Base-by-base conservation (phyloP, 2,797 vertebrate genomes). In the Chrysolophus pictus region DNA sequence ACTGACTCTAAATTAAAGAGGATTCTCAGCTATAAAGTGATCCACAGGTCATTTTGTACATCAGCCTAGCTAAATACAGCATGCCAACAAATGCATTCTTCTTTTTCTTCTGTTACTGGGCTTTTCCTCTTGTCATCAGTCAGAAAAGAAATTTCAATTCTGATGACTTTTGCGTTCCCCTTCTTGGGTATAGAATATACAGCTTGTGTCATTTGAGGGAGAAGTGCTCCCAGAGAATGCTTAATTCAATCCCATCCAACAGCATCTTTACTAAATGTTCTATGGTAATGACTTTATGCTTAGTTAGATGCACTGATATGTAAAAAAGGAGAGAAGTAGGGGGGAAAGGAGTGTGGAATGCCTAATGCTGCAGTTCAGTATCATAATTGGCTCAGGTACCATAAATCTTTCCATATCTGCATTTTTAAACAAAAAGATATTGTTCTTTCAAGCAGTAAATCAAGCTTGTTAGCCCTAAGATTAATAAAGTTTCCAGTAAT, bases 401-500 rank as follows among this genome's bases (percentile, higher is more conserved):
- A 22, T 51, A 69, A 76, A 94, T 84, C 75, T 83, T 71, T 35
- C 35, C 49, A 49, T 46, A 75, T 80, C 62, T 94, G 74, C 83
- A 71, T 93, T 90, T 88, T 83, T 79, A 72, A 86, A 86, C 46
- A 59, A 78, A 91, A 82, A 68, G 82, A 78, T 15, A 2, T 21
- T 42, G 26, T 8, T 93, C 86, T 91, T 88, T 87, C 53, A 74
- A 93, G 93, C 84, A 65, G 35, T 91, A 94, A 88, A 87, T 94
- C 94, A 93, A 31, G 47, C 84, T 94, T 73, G 77, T 90, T 94
- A 94, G 71, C 28, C 47, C 53, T 35, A 84, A 86, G 58, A 93
- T 95, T 94, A 79, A 94, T 94, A 90, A 96, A 96, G 81, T 93
- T 94, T 90, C 55, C 84, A 94, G 74, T 93, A 93, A 95, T 94